Evolutionary conservation across 30 jellyfish, hydroid and myxozoan genomes (phyloP).

Genomic region (Chrysaora quinquecirrha): DNA sequence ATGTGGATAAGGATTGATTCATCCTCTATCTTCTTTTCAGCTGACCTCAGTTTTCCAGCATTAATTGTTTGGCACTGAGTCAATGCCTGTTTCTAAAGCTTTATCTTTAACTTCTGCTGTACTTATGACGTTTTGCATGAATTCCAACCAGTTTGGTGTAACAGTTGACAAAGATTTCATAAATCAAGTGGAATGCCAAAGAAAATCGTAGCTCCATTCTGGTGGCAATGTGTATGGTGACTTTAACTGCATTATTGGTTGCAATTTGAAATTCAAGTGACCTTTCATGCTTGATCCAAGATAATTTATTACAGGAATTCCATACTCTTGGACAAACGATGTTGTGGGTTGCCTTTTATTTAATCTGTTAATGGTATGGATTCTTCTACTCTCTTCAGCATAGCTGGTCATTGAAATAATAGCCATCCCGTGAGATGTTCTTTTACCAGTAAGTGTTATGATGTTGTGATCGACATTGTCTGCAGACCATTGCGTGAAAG

Average conservation of each 20-base stretch:
- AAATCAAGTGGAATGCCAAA: constrained; percentile 63
- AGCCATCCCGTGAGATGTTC: constrained; percentile 69
- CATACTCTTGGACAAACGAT: constrained; percentile 26
- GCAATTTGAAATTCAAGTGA: constrained; percentile 14
- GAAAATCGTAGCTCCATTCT: constrained; percentile 31
- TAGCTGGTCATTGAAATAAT: constrained; percentile 52
- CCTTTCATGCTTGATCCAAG: constrained; percentile 58
- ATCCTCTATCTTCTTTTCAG: too few relatives aligned
- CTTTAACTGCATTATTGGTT: constrained; percentile 49
- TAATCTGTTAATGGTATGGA: constrained; percentile 26
- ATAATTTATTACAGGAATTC: constrained; percentile 19
- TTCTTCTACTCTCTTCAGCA: constrained; percentile 18
- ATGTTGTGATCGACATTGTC: constrained; percentile 65
- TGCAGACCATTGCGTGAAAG: constrained; percentile 45
- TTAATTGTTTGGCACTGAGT: constrained; percentile 34
- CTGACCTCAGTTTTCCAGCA: too few relatives aligned
- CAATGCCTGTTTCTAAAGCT: constrained; percentile 17
- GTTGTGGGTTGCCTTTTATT: constrained; percentile 43
- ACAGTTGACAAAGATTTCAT: constrained; percentile 7
- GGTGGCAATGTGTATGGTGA: constrained; percentile 43
- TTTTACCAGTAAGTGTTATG: constrained; percentile 49
- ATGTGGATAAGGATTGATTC: too few relatives aligned
- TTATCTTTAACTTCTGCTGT: constrained; percentile 8
- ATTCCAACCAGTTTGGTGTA: constrained; percentile 68
- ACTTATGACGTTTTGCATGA: constrained; percentile 50